These are phyloP conservation scores for Drosophila tanythrix DNA, from an alignment of 2,888 invertebrate species.

Conservation along the genomic window DNA sequence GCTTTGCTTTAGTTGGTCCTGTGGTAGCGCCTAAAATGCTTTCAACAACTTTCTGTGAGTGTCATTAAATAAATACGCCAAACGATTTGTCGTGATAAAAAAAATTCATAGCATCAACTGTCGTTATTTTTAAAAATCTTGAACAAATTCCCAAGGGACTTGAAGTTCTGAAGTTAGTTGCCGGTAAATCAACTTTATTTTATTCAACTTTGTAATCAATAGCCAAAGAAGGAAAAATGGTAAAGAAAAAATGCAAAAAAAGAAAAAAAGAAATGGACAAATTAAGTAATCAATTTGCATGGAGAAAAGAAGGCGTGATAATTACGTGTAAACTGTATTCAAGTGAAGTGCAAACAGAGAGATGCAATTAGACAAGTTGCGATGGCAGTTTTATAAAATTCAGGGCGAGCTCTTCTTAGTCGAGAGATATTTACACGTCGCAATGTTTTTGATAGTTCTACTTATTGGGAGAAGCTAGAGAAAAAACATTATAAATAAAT, in stretches of 20 bases:
- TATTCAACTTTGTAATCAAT: slow-evolving; percentile 13
- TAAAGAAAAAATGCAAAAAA: background rate
- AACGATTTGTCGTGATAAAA: slow-evolving; percentile 11
- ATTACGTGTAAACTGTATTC: slow-evolving; percentile 49
- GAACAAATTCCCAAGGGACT: slow-evolving; percentile 2
- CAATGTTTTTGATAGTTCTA: background rate
- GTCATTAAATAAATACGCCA: slow-evolving; percentile 46
- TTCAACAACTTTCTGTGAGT: slow-evolving; percentile 31
- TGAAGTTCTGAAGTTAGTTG: slow-evolving; percentile 3
- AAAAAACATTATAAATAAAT: background rate
- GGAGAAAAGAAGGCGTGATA: slow-evolving; percentile 31
- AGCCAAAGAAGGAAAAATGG: slow-evolving; percentile 3
- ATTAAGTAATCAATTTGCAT: slow-evolving; percentile 39
- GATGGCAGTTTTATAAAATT: background rate
- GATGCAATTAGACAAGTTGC: slow-evolving; percentile 26
- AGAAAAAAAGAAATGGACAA: background rate
- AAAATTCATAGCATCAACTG: slow-evolving; percentile 17
- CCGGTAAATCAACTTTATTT: slow-evolving; percentile 7
- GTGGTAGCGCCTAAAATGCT: slow-evolving; percentile 3
- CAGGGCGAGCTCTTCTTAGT: background rate
- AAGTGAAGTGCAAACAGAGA: slow-evolving; percentile 29
- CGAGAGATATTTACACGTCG: background rate
- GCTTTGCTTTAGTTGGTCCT: slow-evolving; percentile 26
- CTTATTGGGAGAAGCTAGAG: background rate
- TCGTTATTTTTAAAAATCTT: slow-evolving; percentile 3